Percentiles rank a stretch among this genome's conserved stretches.
These are phyloP conservation scores for Halcyon smyrnensis DNA, from an alignment of 2,797 vertebrate species.

Conservation along the genomic window DNA sequence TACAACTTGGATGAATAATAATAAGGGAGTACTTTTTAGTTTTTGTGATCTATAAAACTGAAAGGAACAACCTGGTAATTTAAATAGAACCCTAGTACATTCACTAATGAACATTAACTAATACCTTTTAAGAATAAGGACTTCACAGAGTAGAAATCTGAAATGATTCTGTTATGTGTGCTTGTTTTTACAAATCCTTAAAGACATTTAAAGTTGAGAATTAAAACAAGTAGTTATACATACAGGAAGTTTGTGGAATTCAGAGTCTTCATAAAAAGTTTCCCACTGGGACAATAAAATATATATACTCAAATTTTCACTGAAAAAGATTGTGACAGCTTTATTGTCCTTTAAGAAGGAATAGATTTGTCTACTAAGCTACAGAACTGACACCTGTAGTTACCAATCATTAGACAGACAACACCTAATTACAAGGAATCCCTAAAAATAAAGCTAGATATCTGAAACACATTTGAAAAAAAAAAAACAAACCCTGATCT, in stretches of 20 bases:
- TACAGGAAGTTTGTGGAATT: constrained; percentile 8
- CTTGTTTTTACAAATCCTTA: constrained; percentile 1
- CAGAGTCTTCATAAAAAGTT: constrained; percentile 1
- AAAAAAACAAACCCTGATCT: not conserved
- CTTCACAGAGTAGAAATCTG: not conserved
- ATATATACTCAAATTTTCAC: not conserved
- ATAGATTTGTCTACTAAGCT: not conserved
- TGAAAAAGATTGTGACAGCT: not conserved
- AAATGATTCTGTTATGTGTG: not conserved
- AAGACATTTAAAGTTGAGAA: not conserved
- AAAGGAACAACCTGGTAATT: not conserved
- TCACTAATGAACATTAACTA: not conserved
- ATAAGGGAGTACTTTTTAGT: not conserved
- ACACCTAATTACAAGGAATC: not conserved
- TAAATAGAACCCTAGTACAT: not conserved
- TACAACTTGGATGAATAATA: not conserved
- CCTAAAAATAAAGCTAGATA: not conserved
- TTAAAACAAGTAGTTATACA: not conserved
- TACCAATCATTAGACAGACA: not conserved
- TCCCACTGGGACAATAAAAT: constrained; percentile 9
- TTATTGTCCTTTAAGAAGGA: constrained; percentile 12
- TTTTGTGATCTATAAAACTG: not conserved
- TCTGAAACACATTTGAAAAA: not conserved
- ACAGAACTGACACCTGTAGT: not conserved
- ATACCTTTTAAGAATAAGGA: not conserved